These are phyloP conservation scores for Chirona hameri DNA, from an alignment of 2,888 invertebrate genomes.

Conservation along the genomic window DNA sequence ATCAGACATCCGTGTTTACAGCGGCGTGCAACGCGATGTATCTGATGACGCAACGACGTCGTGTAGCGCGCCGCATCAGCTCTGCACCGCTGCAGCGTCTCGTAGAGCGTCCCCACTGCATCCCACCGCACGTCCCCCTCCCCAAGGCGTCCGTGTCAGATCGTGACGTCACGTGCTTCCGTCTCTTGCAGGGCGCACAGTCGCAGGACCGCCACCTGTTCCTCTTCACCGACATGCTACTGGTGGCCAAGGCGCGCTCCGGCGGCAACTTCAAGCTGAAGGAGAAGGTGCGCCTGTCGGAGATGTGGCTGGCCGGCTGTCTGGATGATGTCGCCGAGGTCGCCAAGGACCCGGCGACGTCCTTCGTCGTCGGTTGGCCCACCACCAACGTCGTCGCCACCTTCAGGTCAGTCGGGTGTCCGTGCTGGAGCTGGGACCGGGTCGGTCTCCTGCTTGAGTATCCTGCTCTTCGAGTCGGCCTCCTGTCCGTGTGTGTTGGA, in stretches of 20 bases:
- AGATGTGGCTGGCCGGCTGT: conserved; percentile 70
- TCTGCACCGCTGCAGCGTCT: too few species aligned
- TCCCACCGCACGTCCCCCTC: too few species aligned
- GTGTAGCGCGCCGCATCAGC: neutral
- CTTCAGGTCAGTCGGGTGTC: conserved; percentile 51
- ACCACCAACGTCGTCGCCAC: conserved; percentile 63
- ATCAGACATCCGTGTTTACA: too few species aligned
- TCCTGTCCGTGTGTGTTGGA: too few species aligned
- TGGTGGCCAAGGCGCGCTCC: conserved; percentile 80
- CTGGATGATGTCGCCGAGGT: conserved; percentile 66
- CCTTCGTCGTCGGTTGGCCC: conserved; percentile 87
- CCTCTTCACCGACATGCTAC: conserved; percentile 77
- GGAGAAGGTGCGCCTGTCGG: conserved; percentile 73
- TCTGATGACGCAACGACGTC: neutral
- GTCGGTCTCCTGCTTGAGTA: too few species aligned
- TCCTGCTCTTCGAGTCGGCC: too few species aligned
- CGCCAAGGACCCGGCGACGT: conserved; percentile 59
- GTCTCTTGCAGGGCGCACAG: conserved; percentile 55
- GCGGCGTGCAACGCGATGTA: too few species aligned
- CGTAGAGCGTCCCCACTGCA: too few species aligned
- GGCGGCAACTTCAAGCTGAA: conserved; percentile 81
- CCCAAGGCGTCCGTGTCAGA: too few species aligned
- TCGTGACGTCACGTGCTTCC: neutral
- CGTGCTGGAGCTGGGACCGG: too few species aligned
- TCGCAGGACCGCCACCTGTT: conserved; percentile 75